These are phyloP conservation scores for Eutrigla gurnardus DNA, from an alignment of 2,797 vertebrate genomes.

Conservation along the genomic window DNA sequence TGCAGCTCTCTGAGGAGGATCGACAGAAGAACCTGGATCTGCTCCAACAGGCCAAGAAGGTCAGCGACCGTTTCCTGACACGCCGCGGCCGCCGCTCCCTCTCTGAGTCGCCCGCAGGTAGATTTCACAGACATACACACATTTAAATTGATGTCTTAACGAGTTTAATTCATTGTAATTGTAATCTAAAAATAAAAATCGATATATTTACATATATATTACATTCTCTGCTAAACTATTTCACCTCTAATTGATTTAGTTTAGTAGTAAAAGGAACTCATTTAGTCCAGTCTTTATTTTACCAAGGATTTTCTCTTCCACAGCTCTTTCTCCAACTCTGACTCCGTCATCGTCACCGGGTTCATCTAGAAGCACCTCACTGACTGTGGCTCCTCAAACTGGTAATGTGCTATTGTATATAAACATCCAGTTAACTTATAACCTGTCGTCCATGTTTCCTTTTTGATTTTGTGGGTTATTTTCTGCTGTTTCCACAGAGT, in stretches of 20 bases:
- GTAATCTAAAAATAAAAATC: no score
- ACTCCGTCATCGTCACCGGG: conserved; percentile 86
- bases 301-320: background rate
- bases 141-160: background rate
- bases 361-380: conserved; percentile 85
- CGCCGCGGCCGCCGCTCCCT: conserved; percentile 93
- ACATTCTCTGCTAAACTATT: background rate
- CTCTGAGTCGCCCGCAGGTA: conserved; percentile 89
- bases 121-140: background rate
- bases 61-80: conserved; percentile 93
- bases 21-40: conserved; percentile 95
- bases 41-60: conserved; percentile 95
- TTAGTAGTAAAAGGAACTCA: background rate
- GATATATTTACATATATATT: no score
- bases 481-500: conserved; percentile 54
- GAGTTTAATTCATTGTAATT: background rate
- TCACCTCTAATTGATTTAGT: background rate
- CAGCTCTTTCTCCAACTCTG: conserved; percentile 84
- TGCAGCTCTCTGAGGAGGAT: conserved; percentile 94
- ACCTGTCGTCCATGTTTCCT: background rate
- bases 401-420: conserved; percentile 69
- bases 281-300: background rate
- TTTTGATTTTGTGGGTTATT: conserved; percentile 6
- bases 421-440: background rate
- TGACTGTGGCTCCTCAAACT: conserved; percentile 79